A percentile compares a stretch with the other conserved stretches of the same genome.
These are phyloP conservation scores for Nesoenas mayeri DNA, from an alignment of 2,113 vertebrate genomes.

Conservation along the genomic window DNA sequence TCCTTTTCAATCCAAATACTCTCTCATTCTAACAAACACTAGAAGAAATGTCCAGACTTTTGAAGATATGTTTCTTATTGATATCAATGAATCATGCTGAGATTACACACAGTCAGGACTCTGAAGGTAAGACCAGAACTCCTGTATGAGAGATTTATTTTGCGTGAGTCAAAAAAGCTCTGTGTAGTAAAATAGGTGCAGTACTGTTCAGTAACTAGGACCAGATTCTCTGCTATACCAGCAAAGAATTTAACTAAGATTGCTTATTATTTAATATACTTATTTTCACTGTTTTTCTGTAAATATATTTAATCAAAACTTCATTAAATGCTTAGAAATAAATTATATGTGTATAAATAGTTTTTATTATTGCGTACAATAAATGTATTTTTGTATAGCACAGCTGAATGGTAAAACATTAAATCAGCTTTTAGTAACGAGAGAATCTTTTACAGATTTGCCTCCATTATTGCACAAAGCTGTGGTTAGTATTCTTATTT, in stretches of 20 bases:
- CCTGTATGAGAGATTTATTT: not conserved
- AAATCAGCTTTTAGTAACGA: not conserved
- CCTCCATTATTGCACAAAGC: constrained; percentile 75
- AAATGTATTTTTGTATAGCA: not conserved
- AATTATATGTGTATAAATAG: not conserved
- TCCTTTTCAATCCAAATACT: not conserved
- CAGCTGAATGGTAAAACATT: not conserved
- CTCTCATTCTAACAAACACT: constrained; percentile 15
- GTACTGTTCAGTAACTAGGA: not conserved
- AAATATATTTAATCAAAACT: not conserved
- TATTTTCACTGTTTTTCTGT: not conserved
- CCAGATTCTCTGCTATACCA: not conserved
- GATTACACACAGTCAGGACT: not conserved
- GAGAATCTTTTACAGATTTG: constrained; percentile 75
- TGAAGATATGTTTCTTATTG: constrained; percentile 41
- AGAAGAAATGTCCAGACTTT: constrained; percentile 56
- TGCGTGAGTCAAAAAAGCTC: not conserved
- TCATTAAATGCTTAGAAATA: not conserved
- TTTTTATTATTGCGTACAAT: not conserved
- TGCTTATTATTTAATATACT: not conserved
- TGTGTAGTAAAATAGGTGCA: not conserved
- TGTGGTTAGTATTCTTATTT: constrained; percentile 75
- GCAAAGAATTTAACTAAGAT: not conserved
- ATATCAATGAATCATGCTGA: constrained; percentile 37
- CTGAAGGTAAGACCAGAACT: constrained; percentile 70